phyloP scores from a whole-genome alignment of 92 coral and sea anemone species.

The Virgularia gustaviana region DNA sequence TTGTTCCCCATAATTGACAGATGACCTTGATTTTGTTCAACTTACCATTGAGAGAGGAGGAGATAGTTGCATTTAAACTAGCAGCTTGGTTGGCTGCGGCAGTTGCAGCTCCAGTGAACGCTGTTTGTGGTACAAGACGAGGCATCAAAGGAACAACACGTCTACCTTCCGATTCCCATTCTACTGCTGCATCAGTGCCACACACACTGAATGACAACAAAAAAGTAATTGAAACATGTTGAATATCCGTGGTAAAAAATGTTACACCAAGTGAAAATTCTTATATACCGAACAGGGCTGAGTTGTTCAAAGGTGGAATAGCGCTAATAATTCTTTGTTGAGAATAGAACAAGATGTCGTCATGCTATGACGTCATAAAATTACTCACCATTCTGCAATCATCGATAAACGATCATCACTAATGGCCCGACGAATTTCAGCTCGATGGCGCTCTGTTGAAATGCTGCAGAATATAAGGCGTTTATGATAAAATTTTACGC shows the following conservation, averaged over 20 bases:
- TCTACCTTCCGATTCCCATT: slow-evolving; percentile 99
- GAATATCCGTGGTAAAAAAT: not conserved
- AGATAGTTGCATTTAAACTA: slow-evolving; percentile 72
- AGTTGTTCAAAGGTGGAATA: too few species aligned
- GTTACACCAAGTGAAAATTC: not conserved
- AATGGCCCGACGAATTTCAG: slow-evolving; percentile 91
- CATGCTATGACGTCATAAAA: too few species aligned
- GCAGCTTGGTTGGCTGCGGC: slow-evolving; percentile 98
- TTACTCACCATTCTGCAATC: slow-evolving; percentile 82
- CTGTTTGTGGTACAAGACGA: slow-evolving; percentile 98
- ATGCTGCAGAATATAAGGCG: too few species aligned
- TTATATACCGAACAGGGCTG: too few species aligned
- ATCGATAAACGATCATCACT: slow-evolving; percentile 94
- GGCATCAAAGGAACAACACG: slow-evolving; percentile 98
- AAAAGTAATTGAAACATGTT: not conserved
- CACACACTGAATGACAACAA: slow-evolving; percentile 56
- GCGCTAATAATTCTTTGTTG: too few species aligned
- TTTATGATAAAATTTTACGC: too few species aligned
- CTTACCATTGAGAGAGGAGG: slow-evolving; percentile 63
- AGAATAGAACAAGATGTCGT: too few species aligned
- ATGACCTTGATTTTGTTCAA: not conserved
- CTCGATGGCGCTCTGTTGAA: slow-evolving; percentile 96
- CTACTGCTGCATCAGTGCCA: slow-evolving; percentile 93
- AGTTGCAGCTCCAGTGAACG: slow-evolving; percentile 89
- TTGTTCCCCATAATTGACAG: too few species aligned